phyloP scores from a whole-genome alignment of 1,140 invertebrate species.

The fruit fly (Drosophila melanogaster) region DNA sequence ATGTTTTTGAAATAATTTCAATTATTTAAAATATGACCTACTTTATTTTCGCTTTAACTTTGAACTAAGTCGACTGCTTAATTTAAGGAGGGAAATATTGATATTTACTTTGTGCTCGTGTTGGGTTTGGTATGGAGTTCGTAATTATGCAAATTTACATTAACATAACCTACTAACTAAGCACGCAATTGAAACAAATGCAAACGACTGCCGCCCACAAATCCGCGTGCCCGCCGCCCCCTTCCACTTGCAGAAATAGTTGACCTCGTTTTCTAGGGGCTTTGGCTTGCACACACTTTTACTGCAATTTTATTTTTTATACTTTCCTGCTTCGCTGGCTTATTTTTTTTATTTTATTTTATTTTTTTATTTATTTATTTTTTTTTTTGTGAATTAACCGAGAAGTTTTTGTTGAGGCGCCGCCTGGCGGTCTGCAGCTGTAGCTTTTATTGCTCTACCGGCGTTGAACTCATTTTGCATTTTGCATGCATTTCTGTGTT shows the following conservation, averaged over 20 bases:
- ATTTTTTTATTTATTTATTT: conserved; percentile 16
- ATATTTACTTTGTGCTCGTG: conserved; percentile 19
- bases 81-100: conserved; percentile 19
- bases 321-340: conserved; percentile 7
- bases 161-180: conserved; percentile 82
- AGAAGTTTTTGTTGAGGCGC: conserved; percentile 52
- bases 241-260: conserved; percentile 63
- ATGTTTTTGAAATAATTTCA: not conserved
- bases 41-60: conserved; percentile 10
- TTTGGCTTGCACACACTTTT: conserved; percentile 75
- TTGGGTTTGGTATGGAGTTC: conserved; percentile 12
- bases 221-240: not conserved
- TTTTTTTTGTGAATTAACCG: conserved; percentile 53
- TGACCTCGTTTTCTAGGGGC: conserved; percentile 77
- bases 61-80: not conserved
- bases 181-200: conserved; percentile 78
- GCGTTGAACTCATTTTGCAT: conserved; percentile 65
- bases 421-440: conserved; percentile 66
- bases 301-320: conserved; percentile 58
- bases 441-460: conserved; percentile 22
- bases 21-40: conserved; percentile 23
- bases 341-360: conserved; percentile 23
- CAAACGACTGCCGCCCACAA: conserved; percentile 27
- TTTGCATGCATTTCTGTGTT: conserved; percentile 42
- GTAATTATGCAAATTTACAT: conserved; percentile 80